phyloP scores from a whole-genome alignment of 2,113 vertebrate species.

The Pyrgilauda ruficollis region DNA sequence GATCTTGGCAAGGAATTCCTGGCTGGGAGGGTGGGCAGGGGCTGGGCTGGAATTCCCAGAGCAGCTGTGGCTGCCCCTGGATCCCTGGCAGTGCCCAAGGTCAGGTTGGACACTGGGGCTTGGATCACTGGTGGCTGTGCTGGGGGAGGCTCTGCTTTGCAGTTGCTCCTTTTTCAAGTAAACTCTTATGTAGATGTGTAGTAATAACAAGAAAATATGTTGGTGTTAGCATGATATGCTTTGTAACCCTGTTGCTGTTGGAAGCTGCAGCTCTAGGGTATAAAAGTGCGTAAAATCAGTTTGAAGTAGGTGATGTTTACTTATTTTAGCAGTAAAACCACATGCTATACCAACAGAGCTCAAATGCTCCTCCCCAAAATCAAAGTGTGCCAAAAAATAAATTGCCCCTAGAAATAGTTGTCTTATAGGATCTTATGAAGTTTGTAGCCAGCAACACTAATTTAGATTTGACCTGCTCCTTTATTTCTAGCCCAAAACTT shows the following conservation, averaged over 20 bases:
- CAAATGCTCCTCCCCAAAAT: neutral
- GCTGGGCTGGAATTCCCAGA: neutral
- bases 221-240: neutral
- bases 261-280: neutral
- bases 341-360: neutral
- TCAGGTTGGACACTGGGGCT: accelerated
- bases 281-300: neutral
- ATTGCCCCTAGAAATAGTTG: neutral
- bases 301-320: neutral
- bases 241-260: neutral
- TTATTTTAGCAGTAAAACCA: neutral
- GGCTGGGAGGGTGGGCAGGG: accelerated
- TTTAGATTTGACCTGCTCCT: neutral
- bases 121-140: neutral
- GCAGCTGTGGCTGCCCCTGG: accelerated
- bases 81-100: neutral
- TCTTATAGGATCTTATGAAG: neutral
- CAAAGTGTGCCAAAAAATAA: neutral
- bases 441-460: neutral
- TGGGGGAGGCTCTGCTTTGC: neutral
- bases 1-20: too few species aligned
- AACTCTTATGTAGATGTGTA: neutral
- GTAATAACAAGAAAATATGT: neutral
- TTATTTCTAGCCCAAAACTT: conserved; percentile 77
- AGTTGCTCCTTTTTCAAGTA: neutral